Conservation (phyloP, 2,113 vertebrate genomes). For the Sitta europaea region DNA sequence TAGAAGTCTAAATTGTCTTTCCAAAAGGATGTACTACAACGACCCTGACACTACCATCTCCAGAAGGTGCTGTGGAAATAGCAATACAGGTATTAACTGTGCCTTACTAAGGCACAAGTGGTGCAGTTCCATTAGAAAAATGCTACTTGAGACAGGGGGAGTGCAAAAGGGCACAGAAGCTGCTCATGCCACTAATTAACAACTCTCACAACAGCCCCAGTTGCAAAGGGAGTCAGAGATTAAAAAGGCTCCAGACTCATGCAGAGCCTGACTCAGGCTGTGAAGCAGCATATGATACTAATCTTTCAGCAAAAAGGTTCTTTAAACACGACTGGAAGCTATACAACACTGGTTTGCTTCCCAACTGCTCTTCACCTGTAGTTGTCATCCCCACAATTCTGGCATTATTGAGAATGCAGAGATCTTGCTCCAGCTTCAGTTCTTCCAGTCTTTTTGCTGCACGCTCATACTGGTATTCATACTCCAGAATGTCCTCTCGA, state of each 20-base stretch:
- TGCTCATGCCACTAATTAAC: background rate
- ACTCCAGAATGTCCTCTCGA: constrained; percentile 51
- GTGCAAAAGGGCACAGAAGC: background rate
- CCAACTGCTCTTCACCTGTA: constrained; percentile 70
- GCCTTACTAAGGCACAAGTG: background rate
- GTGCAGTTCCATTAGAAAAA: background rate
- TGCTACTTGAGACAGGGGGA: rapidly evolving
- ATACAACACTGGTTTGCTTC: background rate
- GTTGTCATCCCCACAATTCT: constrained; percentile 94
- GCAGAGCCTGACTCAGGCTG: background rate
- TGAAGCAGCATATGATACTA: background rate
- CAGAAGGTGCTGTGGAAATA: background rate
- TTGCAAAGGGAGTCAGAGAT: background rate
- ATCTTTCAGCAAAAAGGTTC: background rate
- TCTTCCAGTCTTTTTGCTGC: constrained; percentile 81
- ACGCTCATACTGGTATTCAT: constrained; percentile 77
- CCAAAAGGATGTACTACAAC: background rate
- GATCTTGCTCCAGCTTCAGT: constrained; percentile 78
- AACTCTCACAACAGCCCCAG: background rate
- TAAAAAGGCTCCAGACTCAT: background rate
- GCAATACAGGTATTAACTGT: background rate
- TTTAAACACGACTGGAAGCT: background rate
- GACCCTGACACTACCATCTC: background rate
- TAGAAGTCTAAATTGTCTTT: background rate
- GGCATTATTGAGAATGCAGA: constrained; percentile 77